Conservation (phyloP, 2,888 invertebrate species). For the Zootermopsis nevadensis region DNA sequence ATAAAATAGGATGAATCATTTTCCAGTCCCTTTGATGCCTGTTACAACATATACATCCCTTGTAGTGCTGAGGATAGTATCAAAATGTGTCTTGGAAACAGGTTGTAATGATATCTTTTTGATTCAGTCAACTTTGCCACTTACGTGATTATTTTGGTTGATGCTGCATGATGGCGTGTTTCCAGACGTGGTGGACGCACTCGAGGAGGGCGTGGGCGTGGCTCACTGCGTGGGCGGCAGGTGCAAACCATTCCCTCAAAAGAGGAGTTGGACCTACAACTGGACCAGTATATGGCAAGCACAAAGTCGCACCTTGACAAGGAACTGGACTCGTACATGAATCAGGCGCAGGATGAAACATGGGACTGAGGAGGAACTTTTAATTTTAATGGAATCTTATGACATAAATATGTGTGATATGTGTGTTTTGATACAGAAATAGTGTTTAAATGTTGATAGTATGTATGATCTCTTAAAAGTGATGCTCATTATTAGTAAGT, state of each 20-base stretch:
- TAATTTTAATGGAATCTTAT: too few relatives aligned
- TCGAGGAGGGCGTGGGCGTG: constrained; percentile 38
- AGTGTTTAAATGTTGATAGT: too few relatives aligned
- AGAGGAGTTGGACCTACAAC: constrained; percentile 75
- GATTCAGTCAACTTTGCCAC: too few relatives aligned
- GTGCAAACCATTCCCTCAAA: constrained; percentile 61
- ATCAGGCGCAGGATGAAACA: constrained; percentile 50
- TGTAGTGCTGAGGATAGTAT: neutral
- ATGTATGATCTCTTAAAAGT: too few relatives aligned
- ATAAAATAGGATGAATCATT: too few relatives aligned
- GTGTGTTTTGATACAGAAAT: neutral
- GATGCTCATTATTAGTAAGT: too few relatives aligned
- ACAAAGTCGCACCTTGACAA: constrained; percentile 69
- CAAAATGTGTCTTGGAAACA: too few relatives aligned
- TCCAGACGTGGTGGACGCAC: constrained; percentile 30
- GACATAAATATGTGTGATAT: neutral
- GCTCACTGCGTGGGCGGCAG: constrained; percentile 54
- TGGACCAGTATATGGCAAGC: constrained; percentile 79
- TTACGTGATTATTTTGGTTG: too few relatives aligned
- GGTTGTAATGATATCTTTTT: neutral
- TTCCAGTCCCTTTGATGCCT: too few relatives aligned
- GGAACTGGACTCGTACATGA: constrained; percentile 71
- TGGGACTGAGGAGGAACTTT: constrained; percentile 40
- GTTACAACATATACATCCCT: too few relatives aligned
- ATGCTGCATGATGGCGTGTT: neutral